Base-by-base conservation (phyloP, 2,888 invertebrate species). In the Choristoneura rosaceana region DNA sequence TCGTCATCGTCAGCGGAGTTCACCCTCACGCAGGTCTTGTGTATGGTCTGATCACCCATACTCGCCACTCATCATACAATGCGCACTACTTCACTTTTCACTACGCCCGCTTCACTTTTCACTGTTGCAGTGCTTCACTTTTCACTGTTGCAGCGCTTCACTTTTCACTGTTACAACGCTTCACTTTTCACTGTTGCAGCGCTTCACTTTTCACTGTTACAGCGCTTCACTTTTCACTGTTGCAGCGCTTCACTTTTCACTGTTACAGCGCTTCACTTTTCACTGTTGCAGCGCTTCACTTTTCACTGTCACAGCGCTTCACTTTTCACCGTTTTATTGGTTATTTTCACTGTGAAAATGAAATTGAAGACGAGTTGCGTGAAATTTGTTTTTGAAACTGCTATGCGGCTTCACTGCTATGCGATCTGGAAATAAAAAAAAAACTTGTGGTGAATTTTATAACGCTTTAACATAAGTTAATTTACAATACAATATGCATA, bases 11-110 rank as follows among this genome's bases (percentile, higher is more conserved):
- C 93, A 2, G 89, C 92, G 2, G 93, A 92, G 83, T 89, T 91
- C 74, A 93, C 93, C 84, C 91, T 81, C 78, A 94, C 92, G 84
- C 92, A 91, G 83, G 93, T 94, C 82, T 91, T 93, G 77, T 94
- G 92, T 77, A 92, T 86, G 73, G 84, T 82, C 79, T 85, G 83
- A 73, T 93, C 93, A 93, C 83, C 91, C 93, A 94, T 94, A 91
- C 81, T 90, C 91, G 75, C 84, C 83, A 87, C 88, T 84, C 93
- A 94, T 93, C 77, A 91, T 91, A 75, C 52, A 52, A 38, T 38
- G 7, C 73, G 58, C 70, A 73, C 74, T 74, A 60, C 55, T 68
- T 69, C 76, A 79, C 76, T 75, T 74, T 71, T 70, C 69, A 70
- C 71, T 61, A 60, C 12, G 60, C 15, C 10, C 15, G 3, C 9